Base-by-base conservation (phyloP, 2,113 vertebrate species). In the Maccullochella peelii region DNA sequence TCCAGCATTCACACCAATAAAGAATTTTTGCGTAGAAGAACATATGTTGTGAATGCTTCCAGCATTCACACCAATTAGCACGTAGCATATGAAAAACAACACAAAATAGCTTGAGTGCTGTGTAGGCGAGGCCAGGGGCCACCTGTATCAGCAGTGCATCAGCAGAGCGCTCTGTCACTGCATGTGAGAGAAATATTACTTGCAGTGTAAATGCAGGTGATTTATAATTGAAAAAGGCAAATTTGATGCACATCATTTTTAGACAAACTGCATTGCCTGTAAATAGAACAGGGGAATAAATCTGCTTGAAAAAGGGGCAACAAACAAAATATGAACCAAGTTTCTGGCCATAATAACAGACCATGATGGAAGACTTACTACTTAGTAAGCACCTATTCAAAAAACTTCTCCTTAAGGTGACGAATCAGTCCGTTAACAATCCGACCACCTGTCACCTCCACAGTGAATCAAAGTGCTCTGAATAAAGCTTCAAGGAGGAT, bases 21-120 rank as follows among this genome's bases (percentile, higher is more conserved):
- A n/a, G n/a, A n/a, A n/a, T n/a, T n/a, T n/a, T n/a, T n/a, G n/a
- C n/a, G n/a, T n/a, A n/a, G n/a, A n/a, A n/a, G n/a, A n/a, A n/a
- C n/a, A n/a, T n/a, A n/a, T n/a, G n/a, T n/a, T n/a, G n/a, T n/a
- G n/a, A n/a, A n/a, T n/a, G n/a, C n/a, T n/a, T n/a, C n/a, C n/a
- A n/a, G n/a, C n/a, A n/a, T n/a, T n/a, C n/a, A n/a, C n/a, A n/a
- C n/a, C n/a, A 86, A 91, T 92, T 85, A 85, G 65, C 86, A 80
- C 89, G 80, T 61, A 81, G 83, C 47, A 30, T 73, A 67, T 83
- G 82, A 89, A 87, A 93, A 91, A 91, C 85, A 92, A 90, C 82
- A 82, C 50, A 84, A 81, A 91, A 90, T 80, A 88, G 82, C 82
- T 68, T 50, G 77, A 89, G 82, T 54, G 65, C 55, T 84, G 90